Conservation (phyloP, 2,797 vertebrate genomes). For the Champsocephalus gunnari region DNA sequence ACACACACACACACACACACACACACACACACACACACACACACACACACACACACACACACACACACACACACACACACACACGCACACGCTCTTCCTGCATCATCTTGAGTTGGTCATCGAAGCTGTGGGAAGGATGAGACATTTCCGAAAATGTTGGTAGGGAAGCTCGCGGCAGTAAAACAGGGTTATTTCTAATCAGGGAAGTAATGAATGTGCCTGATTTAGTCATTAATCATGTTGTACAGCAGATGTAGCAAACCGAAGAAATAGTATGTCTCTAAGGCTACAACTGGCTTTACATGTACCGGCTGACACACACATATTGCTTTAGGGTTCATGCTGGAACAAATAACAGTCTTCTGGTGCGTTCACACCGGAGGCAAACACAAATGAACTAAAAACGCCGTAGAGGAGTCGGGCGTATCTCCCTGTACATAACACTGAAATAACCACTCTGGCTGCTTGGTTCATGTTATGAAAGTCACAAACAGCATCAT, state of each 20-base stretch:
- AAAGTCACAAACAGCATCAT: too few species aligned
- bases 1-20: slow-evolving; percentile 39
- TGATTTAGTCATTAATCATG: slow-evolving; percentile 62
- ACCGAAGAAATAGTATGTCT: slow-evolving; percentile 12
- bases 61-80: slow-evolving; percentile 38
- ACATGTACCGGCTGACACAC: slow-evolving; percentile 7
- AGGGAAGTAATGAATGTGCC: slow-evolving; percentile 52
- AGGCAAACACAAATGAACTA: too few species aligned
- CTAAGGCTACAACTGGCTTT: slow-evolving; percentile 8
- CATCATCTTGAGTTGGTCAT: slow-evolving; percentile 46
- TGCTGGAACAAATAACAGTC: background rate
- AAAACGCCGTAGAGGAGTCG: too few species aligned
- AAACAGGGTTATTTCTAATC: slow-evolving; percentile 50
- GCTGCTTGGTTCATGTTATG: too few species aligned
- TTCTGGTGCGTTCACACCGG: too few species aligned
- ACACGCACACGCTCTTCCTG: slow-evolving; percentile 30
- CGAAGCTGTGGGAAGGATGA: slow-evolving; percentile 7
- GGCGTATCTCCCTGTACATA: too few species aligned
- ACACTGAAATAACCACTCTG: too few species aligned
- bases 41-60: slow-evolving; percentile 46
- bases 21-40: slow-evolving; percentile 49
- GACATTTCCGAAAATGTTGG: slow-evolving; percentile 6
- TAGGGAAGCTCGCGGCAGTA: slow-evolving; percentile 16
- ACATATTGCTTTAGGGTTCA: background rate
- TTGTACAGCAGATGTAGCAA: slow-evolving; percentile 37